Base-by-base conservation (phyloP, 2,797 vertebrate genomes). In the Alca torda region DNA sequence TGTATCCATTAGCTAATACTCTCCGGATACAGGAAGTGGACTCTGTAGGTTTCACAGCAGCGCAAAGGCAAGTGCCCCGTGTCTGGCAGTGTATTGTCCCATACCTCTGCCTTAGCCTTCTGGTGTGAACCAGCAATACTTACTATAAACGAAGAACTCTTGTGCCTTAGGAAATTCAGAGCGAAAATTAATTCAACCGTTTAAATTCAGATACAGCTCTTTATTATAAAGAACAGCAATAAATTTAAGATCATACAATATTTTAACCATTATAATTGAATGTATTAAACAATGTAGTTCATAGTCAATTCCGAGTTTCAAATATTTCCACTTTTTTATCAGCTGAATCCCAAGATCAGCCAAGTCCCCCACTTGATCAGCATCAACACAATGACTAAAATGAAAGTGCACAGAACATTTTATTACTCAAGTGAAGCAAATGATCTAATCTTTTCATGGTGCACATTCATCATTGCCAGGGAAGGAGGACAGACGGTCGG, bases 301-400 rank as follows among this genome's bases (percentile, higher is more conserved):
- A n/a, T 56, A 77, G 77, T 39, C 37, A 87, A 21, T 68, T 93
- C 41, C 5, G 43, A 69, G 33, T 43, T 89, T 79, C 56, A 90
- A 72, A 70, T 75, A 90, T 72, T 87, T 56, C 67, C 67, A 48
- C 53, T 68, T 60, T 70, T 57, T 94, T 75, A 76, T 59, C 69
- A 95, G 65, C 87, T 90, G 59, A 96, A 96, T 92, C 87, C 41
- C 53, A 86, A 67, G 45, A 96, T 86, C n/a, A 90, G 43, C 43
- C 78, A 81, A 78, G 72, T 82, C 13, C 72, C 33, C 69, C 13
- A 79, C 83, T 95, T 94, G 64, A 89, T 91, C 85, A 90, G 69
- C 77, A 83, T 84, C 63, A 92, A 39, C 59, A 92, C 73, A 53
- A 63, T 80, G 89, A 68, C 57, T 93, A 24, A 90, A 67, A 43